Conservation (phyloP, 1,140 invertebrate genomes). For the Zaprionus kolodkinae region DNA sequence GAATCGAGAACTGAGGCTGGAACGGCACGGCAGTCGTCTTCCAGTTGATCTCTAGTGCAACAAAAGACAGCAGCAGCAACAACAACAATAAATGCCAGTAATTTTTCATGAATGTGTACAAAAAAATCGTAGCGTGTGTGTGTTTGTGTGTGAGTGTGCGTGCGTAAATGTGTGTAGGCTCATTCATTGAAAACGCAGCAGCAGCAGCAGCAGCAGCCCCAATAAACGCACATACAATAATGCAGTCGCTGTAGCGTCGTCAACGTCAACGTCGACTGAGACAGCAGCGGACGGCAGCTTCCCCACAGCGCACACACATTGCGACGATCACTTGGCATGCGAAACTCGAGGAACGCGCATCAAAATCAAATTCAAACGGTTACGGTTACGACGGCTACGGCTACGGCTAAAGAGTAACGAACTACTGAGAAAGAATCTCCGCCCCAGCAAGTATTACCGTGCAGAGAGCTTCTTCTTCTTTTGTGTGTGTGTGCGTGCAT, state of each 20-base stretch:
- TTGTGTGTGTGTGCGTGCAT: constrained; percentile 50
- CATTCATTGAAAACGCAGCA: constrained; percentile 70
- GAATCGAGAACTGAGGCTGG: constrained; percentile 32
- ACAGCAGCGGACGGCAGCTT: constrained; percentile 40
- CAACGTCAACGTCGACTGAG: constrained; percentile 32
- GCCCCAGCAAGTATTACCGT: constrained; percentile 32
- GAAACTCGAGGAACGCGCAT: constrained; percentile 80
- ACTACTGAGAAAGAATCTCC: constrained; percentile 46
- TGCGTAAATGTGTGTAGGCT: constrained; percentile 50
- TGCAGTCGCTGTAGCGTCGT: constrained; percentile 55
- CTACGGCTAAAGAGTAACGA: constrained; percentile 50
- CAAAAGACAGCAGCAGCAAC: constrained; percentile 36
- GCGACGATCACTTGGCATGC: constrained; percentile 73
- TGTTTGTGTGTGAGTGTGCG: constrained; percentile 38
- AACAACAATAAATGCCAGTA: constrained; percentile 55
- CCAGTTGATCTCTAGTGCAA: constrained; percentile 41
- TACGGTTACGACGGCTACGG: constrained; percentile 19
- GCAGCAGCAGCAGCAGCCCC: constrained; percentile 31
- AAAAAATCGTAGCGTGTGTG: constrained; percentile 45
- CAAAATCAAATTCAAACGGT: constrained; percentile 71
- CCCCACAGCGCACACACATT: constrained; percentile 21
- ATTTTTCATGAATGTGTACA: constrained; percentile 69
- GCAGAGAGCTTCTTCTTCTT: constrained; percentile 48
- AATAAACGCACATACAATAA: constrained; percentile 51
- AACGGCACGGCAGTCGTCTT: constrained; percentile 9